Percentiles rank a stretch among this genome's conserved stretches.
Conservation (phyloP, 2,888 invertebrate species). For the Sphaeridia pumilis region DNA sequence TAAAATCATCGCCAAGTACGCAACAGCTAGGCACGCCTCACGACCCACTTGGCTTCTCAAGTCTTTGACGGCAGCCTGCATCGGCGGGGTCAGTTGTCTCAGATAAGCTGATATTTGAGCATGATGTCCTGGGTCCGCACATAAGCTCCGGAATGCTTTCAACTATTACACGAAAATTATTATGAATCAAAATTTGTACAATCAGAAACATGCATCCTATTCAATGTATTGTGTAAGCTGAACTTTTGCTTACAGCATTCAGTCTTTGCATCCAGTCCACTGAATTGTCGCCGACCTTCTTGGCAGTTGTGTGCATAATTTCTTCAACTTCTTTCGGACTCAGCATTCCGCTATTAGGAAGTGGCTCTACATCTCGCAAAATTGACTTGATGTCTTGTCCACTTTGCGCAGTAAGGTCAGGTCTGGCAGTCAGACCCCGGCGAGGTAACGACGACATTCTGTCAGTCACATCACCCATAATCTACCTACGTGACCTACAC, state of each 20-base stretch:
- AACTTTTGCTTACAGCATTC: constrained; percentile 25
- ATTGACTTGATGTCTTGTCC: constrained; percentile 21
- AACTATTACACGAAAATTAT: constrained; percentile 16
- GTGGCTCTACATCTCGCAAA: constrained; percentile 24
- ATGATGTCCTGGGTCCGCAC: constrained; percentile 30
- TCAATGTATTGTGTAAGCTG: neutral
- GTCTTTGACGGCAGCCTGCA: constrained; percentile 33
- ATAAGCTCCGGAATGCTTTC: constrained; percentile 33
- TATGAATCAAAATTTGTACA: neutral
- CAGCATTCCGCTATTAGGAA: constrained; percentile 26
- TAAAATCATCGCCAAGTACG: constrained; percentile 75
- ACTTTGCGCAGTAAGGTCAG: constrained; percentile 13
- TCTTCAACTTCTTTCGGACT: constrained; percentile 35
- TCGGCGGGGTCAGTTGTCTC: constrained; percentile 31
- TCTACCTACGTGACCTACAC: no score
- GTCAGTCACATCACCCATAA: constrained; percentile 34
- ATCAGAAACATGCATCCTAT: neutral
- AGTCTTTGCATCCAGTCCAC: constrained; percentile 33
- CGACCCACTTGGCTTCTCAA: constrained; percentile 74
- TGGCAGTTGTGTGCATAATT: constrained; percentile 34
- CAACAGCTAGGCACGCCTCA: constrained; percentile 90
- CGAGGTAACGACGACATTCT: constrained; percentile 25
- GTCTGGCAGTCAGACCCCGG: constrained; percentile 17
- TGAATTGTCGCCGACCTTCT: constrained; percentile 28
- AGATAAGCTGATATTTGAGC: constrained; percentile 30